These are phyloP conservation scores for Leucophenga varia DNA, from an alignment of 1,140 invertebrate species.

Conservation along the genomic window DNA sequence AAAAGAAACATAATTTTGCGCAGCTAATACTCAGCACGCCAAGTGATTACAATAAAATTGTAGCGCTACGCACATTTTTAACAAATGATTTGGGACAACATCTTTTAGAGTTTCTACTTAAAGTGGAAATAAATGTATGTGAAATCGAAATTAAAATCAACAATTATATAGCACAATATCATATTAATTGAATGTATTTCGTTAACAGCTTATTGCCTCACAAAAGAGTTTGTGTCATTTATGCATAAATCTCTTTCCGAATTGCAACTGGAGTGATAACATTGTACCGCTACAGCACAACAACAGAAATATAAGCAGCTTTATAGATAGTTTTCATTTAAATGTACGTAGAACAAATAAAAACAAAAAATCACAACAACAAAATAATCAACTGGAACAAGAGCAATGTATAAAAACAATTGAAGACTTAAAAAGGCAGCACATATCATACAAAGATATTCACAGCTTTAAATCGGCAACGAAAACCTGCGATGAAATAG, in stretches of 20 bases:
- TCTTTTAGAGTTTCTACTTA: constrained; percentile 37
- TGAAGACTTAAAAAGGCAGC: not conserved
- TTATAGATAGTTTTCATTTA: constrained; percentile 35
- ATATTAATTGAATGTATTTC: not conserved
- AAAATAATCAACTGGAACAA: constrained; percentile 1
- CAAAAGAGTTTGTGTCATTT: constrained; percentile 48
- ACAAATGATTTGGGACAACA: constrained; percentile 48
- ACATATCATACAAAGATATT: constrained; percentile 16
- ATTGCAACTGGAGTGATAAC: constrained; percentile 39
- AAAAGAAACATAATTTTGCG: constrained; percentile 41
- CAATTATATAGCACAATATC: not conserved
- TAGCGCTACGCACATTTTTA: constrained; percentile 43
- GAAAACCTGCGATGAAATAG: constrained; percentile 45
- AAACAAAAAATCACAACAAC: constrained; percentile 8
- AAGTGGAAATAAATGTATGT: constrained; percentile 44
- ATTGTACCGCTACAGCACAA: constrained; percentile 16
- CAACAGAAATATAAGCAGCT: constrained; percentile 33
- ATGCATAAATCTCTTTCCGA: constrained; percentile 50
- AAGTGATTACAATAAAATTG: constrained; percentile 49
- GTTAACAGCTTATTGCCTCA: constrained; percentile 43
- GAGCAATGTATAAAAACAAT: constrained; percentile 10
- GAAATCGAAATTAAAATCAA: not conserved
- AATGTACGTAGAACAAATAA: constrained; percentile 14
- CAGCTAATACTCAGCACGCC: constrained; percentile 49
- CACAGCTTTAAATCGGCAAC: constrained; percentile 21